Evolutionary conservation across 2,888 invertebrate species (phyloP).

Genomic region (Steinernema carpocapsae): DNA sequence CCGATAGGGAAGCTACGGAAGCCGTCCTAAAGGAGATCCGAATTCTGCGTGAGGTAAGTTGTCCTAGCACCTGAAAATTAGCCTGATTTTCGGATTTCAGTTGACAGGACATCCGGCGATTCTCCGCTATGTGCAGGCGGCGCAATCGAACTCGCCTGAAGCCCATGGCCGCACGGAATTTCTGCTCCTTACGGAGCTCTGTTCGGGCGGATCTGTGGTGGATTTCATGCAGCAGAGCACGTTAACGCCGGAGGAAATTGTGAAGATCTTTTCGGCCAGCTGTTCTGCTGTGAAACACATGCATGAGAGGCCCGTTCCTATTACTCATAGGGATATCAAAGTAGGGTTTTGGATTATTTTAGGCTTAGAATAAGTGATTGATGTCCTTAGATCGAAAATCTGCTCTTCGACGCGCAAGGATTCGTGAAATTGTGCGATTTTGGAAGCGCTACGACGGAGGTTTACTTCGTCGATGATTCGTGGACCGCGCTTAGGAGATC

Average conservation of each 20-base stretch:
- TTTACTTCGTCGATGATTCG: slow-evolving; percentile 81
- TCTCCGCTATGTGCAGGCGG: slow-evolving; percentile 76
- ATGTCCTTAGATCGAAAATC: slow-evolving; percentile 80
- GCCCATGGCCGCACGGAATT: slow-evolving; percentile 85
- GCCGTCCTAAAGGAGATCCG: slow-evolving; percentile 71
- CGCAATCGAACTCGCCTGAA: slow-evolving; percentile 80
- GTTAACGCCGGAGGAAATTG: slow-evolving; percentile 70
- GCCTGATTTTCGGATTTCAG: slow-evolving; percentile 38
- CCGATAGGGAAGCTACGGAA: slow-evolving; percentile 71
- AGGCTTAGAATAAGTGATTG: too few relatives aligned
- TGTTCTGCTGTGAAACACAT: slow-evolving; percentile 88
- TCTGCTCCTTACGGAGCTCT: slow-evolving; percentile 88
- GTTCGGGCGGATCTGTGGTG: slow-evolving; percentile 74
- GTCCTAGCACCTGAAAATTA: neutral
- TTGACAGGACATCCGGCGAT: slow-evolving; percentile 89
- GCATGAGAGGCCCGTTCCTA: slow-evolving; percentile 87
- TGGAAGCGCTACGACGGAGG: slow-evolving; percentile 87
- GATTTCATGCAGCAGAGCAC: slow-evolving; percentile 63
- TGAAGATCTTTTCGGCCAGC: slow-evolving; percentile 88
- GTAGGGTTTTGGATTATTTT: slow-evolving; percentile 69
- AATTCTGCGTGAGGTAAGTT: slow-evolving; percentile 67
- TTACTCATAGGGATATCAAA: slow-evolving; percentile 93
- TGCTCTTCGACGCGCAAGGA: slow-evolving; percentile 84
- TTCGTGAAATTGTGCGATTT: slow-evolving; percentile 93
- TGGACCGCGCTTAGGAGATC: slow-evolving; percentile 92